Conservation (phyloP, 2,797 vertebrate species). For the Artibeus lituratus region DNA sequence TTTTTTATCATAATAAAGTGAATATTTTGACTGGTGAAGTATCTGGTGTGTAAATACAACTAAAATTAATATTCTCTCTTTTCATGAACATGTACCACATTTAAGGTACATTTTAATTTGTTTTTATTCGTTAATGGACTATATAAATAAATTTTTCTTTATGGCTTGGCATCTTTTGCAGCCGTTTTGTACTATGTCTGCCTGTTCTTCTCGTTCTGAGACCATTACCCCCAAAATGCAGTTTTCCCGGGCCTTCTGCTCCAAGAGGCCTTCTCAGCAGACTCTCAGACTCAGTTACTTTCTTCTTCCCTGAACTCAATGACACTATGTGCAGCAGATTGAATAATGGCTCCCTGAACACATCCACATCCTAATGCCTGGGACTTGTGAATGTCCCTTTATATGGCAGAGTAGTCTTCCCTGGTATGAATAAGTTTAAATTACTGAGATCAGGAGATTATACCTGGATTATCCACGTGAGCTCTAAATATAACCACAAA, state of each 20-base stretch:
- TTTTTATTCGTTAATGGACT: not conserved
- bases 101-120: not conserved
- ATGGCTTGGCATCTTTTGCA: not conserved
- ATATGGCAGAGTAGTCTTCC: not conserved
- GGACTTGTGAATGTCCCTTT: not conserved
- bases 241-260: not conserved
- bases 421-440: not conserved
- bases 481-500: not conserved
- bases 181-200: not conserved
- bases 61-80: not conserved
- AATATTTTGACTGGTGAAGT: not conserved
- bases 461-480: not conserved
- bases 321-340: not conserved
- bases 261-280: not conserved
- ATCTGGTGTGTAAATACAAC: not conserved
- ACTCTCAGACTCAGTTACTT: not conserved
- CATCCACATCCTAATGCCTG: not conserved
- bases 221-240: not conserved
- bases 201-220: not conserved
- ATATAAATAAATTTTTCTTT: not conserved
- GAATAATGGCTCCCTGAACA: not conserved
- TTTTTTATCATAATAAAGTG: not conserved
- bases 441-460: not conserved
- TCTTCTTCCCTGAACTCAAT: not conserved
- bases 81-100: not conserved